Evolutionary conservation across 2,797 vertebrate species (phyloP).

Genomic region (Hylomyscus alleni): DNA sequence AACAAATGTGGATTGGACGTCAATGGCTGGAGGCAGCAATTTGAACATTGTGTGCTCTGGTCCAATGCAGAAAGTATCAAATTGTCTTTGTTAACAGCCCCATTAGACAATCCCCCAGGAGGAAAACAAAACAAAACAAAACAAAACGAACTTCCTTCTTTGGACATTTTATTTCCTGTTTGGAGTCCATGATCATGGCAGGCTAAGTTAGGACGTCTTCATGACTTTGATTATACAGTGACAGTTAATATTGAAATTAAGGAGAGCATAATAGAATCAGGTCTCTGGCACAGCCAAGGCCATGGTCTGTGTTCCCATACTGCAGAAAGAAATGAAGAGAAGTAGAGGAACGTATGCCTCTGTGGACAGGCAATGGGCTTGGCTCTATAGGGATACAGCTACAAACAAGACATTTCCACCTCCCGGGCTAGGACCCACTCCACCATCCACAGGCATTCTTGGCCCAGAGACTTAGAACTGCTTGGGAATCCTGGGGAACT

Average conservation of each 20-base stretch:
- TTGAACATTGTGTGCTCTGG: neutral
- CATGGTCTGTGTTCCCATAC: neutral
- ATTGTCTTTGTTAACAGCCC: neutral
- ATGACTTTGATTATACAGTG: neutral
- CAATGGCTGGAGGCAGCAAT: neutral
- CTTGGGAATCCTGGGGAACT: neutral
- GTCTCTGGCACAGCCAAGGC: neutral
- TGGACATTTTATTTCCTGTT: neutral
- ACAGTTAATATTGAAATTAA: constrained; percentile 9
- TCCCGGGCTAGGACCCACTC: too few relatives aligned
- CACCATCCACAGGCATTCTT: neutral
- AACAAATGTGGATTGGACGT: neutral
- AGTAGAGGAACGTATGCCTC: neutral
- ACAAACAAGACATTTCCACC: too few relatives aligned
- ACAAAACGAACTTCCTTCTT: neutral
- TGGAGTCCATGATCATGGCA: neutral
- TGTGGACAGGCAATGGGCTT: neutral
- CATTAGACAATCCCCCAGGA: neutral
- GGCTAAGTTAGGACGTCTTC: neutral
- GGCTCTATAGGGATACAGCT: neutral
- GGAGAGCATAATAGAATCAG: neutral
- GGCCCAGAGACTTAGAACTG: neutral
- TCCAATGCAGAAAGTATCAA: neutral
- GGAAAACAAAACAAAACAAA: neutral
- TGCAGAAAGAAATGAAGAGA: neutral